These are phyloP conservation scores for Tiliqua scincoides DNA, from an alignment of 2,113 vertebrate species.

Conservation along the genomic window DNA sequence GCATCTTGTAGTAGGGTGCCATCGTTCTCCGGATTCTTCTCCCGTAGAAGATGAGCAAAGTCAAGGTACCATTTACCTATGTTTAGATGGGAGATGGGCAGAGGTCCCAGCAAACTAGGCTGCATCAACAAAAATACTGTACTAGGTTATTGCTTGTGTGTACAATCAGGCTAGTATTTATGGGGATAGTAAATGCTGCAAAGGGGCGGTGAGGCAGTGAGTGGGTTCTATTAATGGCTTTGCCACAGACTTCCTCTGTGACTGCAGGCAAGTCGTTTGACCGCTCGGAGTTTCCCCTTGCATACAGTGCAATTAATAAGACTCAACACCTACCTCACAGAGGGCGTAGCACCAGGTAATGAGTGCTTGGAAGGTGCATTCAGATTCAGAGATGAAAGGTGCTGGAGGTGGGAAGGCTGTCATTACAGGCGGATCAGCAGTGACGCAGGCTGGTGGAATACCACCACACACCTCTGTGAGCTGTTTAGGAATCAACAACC, in stretches of 20 bases:
- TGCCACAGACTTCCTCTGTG: slow-evolving; percentile 28
- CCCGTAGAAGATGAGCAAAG: neutral
- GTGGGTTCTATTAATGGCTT: neutral
- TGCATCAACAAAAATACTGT: neutral
- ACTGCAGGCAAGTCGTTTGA: neutral
- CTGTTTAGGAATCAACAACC: slow-evolving; percentile 13
- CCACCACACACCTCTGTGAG: neutral
- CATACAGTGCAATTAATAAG: neutral
- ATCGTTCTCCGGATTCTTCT: no score
- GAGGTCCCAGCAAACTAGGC: neutral
- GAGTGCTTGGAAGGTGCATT: slow-evolving; percentile 5
- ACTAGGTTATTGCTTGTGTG: neutral
- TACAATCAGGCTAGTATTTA: neutral
- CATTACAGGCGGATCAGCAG: slow-evolving; percentile 6
- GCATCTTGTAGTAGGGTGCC: no score
- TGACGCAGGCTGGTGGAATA: neutral
- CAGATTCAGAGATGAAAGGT: slow-evolving; percentile 31
- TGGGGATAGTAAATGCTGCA: slow-evolving; percentile 10
- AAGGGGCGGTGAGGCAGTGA: neutral
- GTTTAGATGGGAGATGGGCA: neutral
- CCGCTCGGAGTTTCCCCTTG: slow-evolving; percentile 3
- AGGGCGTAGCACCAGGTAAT: slow-evolving; percentile 14
- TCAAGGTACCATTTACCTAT: neutral
- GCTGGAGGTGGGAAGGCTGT: slow-evolving; percentile 1
- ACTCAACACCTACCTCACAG: slow-evolving; percentile 10